Base-by-base conservation (phyloP, 2,113 vertebrate genomes). In the Saccopteryx leptura region DNA sequence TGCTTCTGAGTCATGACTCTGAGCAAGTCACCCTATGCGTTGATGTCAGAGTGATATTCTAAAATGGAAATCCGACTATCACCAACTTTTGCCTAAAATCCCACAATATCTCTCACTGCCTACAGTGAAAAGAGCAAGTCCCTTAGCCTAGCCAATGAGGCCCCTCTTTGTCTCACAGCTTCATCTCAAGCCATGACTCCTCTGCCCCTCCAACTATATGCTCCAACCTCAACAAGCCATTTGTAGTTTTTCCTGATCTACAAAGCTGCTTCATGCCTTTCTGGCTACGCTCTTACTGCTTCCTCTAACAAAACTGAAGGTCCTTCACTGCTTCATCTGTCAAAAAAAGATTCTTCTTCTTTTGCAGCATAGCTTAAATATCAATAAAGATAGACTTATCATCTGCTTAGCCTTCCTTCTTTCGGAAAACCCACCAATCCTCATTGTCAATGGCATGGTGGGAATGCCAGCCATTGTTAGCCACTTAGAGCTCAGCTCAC, bases 361-460 rank as follows among this genome's bases (percentile, higher is more conserved):
- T 26, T 52, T 68, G 83, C 31, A 79, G 48, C 52, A 52, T 15
- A n/a, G 68, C 48, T 79, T 95, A 93, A 91, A 78, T 78, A 96
- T 68, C 56, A 82, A 33, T 39, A 68, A 91, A 90, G 68, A 28
- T 56, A 24, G 33, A 78, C 58, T 82, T 60, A 54, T 14, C 33
- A 48, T 76, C 76, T 72, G 26, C 58, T 8, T 21, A 71, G 72
- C 46, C 10, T 80, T 88, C 28, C 81, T 74, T 90, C 91, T 33
- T 76, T 61, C 63, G 33, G 66, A 58, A 28, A 93, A 56, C 24
- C 23, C 46, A 46, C 39, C 19, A 52, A 26, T 31, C 2, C 8
- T 74, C 28, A 68, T 33, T 83, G 21, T 86, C n/a, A 82, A 68
- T 15, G 83, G 78, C 13, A 4, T 31, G 18, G 2, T 26, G 24